Conservation (phyloP, 2,113 vertebrate species). For the Hippocampus zosterae region DNA sequence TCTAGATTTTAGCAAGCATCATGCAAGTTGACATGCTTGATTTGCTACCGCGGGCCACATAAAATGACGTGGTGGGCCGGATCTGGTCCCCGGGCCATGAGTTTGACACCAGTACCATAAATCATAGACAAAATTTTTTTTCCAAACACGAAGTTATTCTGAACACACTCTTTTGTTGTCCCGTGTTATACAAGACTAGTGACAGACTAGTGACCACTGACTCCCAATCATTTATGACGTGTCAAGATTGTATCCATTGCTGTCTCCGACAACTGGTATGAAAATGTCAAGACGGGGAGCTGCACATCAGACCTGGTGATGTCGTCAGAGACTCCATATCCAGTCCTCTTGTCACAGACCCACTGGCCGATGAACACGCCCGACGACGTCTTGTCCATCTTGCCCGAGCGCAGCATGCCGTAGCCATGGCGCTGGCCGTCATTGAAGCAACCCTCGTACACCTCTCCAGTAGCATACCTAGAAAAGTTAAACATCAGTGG, state of each 20-base stretch:
- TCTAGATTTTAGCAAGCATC: too few species aligned
- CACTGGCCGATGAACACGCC: slow-evolving; percentile 97
- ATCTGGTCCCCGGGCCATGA: too few species aligned
- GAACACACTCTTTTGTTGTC: too few species aligned
- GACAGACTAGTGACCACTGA: too few species aligned
- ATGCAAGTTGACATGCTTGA: too few species aligned
- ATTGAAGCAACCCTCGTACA: slow-evolving; percentile 94
- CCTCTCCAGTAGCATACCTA: slow-evolving; percentile 89
- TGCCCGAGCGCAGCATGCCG: slow-evolving; percentile 89
- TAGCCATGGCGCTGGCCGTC: slow-evolving; percentile 92
- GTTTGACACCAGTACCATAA: too few species aligned
- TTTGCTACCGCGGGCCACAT: too few species aligned
- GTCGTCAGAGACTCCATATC: slow-evolving; percentile 93
- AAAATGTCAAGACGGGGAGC: neutral
- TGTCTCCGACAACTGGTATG: neutral
- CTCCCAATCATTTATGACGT: neutral
- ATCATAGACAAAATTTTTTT: too few species aligned
- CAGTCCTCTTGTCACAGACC: slow-evolving; percentile 87
- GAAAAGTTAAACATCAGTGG: neutral
- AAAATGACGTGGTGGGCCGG: too few species aligned
- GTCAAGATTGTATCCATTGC: neutral
- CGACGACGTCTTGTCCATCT: slow-evolving; percentile 81
- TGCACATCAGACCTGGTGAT: slow-evolving; percentile 82
- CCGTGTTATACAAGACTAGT: too few species aligned
- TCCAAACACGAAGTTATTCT: too few species aligned